Evolutionary conservation across 2,888 invertebrate species (phyloP), one percentile per base, ranked within the genome.

Genomic region (Clepsis dumicolana): DNA sequence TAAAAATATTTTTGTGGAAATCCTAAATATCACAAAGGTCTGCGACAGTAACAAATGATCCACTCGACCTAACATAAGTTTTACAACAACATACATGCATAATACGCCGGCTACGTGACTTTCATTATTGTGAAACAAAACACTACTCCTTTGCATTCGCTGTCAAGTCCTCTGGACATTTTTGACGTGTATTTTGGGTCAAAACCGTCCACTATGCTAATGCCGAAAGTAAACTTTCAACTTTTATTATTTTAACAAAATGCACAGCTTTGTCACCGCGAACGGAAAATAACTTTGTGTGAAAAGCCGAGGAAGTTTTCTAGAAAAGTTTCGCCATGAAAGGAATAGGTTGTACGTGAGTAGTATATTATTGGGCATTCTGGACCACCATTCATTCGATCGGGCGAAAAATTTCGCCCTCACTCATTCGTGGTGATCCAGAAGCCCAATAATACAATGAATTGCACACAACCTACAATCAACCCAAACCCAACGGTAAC

Each of bases 271-370:
- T 67, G 70, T 64, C 67, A 67, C 48, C 50, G 25, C 54, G 27
- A 65, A 64, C 59, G 24, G 54, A n/a, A 54, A 54, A 67, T 61
- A 73, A 72, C 72, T 75, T 61, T 53, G 65, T 69, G 56, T 59
- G 59, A 70, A 72, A 77, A 76, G 74, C 75, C 66, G 52, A 27
- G 61, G 61, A 77, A 75, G 73, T 79, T 78, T 27, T 61, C 1
- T 41, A 16, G 32, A 54, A 65, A 80, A 77, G 72, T 77, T 81
- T 76, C 74, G 67, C 73, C 76, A 74, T 65, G 66, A 76, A 75
- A 73, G 73, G 74, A 76, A 74, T 72, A 70, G 73, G 66, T 67
- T 29, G 60, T 38, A 38, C 38, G n/a, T n/a, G n/a, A n/a, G n/a
- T n/a, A n/a, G n/a, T n/a, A n/a, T n/a, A n/a, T n/a, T n/a, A n/a